Evolutionary conservation across 2,888 invertebrate species (phyloP), one percentile per base, ranked within the genome.

Genomic region (Laspeyria flexula): DNA sequence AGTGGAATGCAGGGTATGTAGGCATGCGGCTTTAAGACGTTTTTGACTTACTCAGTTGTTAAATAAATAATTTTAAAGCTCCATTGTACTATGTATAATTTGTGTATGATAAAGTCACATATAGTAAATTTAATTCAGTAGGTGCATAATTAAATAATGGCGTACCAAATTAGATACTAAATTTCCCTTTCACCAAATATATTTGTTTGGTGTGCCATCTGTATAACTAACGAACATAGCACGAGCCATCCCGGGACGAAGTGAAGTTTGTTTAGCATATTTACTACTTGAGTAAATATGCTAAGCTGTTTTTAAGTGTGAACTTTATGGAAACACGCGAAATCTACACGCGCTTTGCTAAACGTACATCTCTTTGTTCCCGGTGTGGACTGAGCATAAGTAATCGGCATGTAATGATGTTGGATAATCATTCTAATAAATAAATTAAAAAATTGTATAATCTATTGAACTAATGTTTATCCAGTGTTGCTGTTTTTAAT

Each of bases 21-120:
- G 77, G 80, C 75, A 78, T 79, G 76, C 72, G 72, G 79, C 75
- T 73, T 62, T 60, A 55, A 68, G 56, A 66, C 46, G 52, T 65
- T 56, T 64, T 68, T 65, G 60, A 62, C 58, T 65, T 56, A 56
- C 44, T 58, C 63, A 60, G 43, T 55, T 51, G 40, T 57, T 44
- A 38, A 29, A 37, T 33, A 39, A 42, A 44, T 55, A 34, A 45
- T 56, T 52, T 52, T 23, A 33, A 37, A 51, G 15, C 37, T 40
- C 41, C 25, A 43, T 35, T 49, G 29, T 31, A 42, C 45, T 46
- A 39, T 37, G n/a, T n/a, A 30, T n/a, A 37, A 47, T 57, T 52
- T 25, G 40, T 59, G 12, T 47, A 52, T 65, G 52, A 49, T 60
- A 49, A 50, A 60, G 50, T 49, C 48, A 47, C 40, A 54, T 48